Base-by-base conservation (phyloP, 1,140 invertebrate genomes). In the Aphelenchoides fujianensis region DNA sequence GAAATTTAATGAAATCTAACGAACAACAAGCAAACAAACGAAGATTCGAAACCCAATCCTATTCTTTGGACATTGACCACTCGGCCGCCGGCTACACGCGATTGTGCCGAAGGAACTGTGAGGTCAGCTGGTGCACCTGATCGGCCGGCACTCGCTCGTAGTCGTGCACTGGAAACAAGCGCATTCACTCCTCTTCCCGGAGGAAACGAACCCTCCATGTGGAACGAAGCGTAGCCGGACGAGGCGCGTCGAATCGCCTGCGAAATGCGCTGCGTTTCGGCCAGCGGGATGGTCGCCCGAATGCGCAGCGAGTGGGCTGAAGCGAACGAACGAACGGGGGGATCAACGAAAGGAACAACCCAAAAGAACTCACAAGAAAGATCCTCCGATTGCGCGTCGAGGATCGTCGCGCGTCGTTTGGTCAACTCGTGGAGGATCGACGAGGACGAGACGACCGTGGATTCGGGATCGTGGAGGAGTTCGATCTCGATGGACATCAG, bases 341-440 rank as follows among this genome's bases (percentile, higher is more conserved):
- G n/a, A n/a, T n/a, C n/a, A n/a, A n/a, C n/a, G n/a, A n/a, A n/a
- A n/a, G n/a, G n/a, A n/a, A n/a, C n/a, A n/a, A n/a, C n/a, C n/a
- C n/a, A n/a, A n/a, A n/a, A n/a, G 27, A 64, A 64, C 30, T 31
- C 7, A 1, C n/a, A 1, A n/a, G 27, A 34, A 27, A 64, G 28
- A 57, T 69, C 67, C 3, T 66, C 19, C 7, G 19, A 19, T 59
- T 66, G 19, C 7, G 41, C 41, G 61, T 57, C 41, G 0, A 53
- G n/a, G 37, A 69, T 69, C 27, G 48, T 53, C 27, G 35, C 67
- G n/a, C 67, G 2, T 23, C 67, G 67, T 3, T 41, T 54, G 7
- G 53, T 69, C 31, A 69, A 31, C 41, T 69, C 67, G 9, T 69
- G 67, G 7, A 69, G 27, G 1, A 69, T 41, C 7, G 23, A 35